Conservation (phyloP, 2,888 invertebrate genomes). For the Melolontha melolontha region DNA sequence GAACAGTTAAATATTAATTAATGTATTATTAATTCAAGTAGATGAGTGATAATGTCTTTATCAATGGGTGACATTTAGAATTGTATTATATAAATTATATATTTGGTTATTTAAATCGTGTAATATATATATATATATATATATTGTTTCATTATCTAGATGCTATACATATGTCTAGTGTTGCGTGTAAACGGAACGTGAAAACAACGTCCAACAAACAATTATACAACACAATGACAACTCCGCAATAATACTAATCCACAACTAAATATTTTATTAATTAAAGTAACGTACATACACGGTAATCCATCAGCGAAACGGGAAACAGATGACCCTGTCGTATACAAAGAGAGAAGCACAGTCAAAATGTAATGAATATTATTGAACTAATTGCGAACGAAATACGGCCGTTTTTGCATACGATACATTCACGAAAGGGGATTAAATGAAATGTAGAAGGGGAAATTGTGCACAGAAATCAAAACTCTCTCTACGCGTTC, state of each 20-base stretch:
- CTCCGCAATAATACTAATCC: not conserved
- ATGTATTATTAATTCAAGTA: too few relatives aligned
- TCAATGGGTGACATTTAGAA: too few relatives aligned
- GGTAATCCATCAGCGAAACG: slow-evolving; percentile 15
- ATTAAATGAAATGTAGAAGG: not conserved
- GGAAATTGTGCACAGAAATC: not conserved
- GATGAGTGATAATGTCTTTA: too few relatives aligned
- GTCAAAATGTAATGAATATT: slow-evolving; percentile 14
- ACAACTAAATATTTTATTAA: slow-evolving; percentile 28
- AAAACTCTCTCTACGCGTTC: slow-evolving; percentile 15
- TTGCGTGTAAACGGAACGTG: not conserved
- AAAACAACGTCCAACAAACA: not conserved
- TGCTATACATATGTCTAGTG: too few relatives aligned
- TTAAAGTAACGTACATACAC: slow-evolving; percentile 10
- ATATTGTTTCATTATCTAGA: too few relatives aligned
- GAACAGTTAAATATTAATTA: too few relatives aligned
- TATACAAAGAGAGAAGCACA: not conserved
- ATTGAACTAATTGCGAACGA: slow-evolving; percentile 19
- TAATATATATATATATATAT: too few relatives aligned
- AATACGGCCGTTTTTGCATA: not conserved
- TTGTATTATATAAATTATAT: too few relatives aligned
- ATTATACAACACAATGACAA: not conserved
- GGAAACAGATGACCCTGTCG: slow-evolving; percentile 1
- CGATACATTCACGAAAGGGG: not conserved
- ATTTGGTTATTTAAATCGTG: too few relatives aligned